Evolutionary conservation across 2,797 vertebrate genomes (phyloP).

Genomic region (Anguilla megastoma): DNA sequence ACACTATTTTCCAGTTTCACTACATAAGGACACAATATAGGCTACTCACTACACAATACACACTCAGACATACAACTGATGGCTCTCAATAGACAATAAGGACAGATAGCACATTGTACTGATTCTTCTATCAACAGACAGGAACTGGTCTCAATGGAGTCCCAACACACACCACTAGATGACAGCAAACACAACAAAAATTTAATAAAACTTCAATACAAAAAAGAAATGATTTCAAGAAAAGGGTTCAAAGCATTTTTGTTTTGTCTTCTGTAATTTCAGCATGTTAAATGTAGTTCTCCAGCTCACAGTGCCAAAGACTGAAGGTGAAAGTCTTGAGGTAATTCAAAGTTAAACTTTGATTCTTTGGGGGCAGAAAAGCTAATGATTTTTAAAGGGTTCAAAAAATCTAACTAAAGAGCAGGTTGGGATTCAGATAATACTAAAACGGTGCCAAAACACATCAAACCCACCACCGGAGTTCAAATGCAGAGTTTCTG

Average conservation of each 20-base stretch:
- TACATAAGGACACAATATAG: neutral
- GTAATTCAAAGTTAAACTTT: neutral
- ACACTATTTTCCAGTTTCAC: neutral
- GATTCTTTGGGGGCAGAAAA: neutral
- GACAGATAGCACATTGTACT: neutral
- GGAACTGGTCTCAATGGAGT: neutral
- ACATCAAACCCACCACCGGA: neutral
- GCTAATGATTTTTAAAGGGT: neutral
- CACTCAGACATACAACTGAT: neutral
- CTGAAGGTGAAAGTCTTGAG: neutral
- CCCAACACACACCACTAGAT: slow-evolving; percentile 18
- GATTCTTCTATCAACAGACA: neutral
- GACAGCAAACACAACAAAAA: slow-evolving; percentile 6
- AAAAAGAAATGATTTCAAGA: neutral
- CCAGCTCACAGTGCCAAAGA: neutral
- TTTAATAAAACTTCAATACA: neutral
- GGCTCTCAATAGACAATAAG: neutral
- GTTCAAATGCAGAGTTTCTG: neutral
- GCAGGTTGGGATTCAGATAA: neutral
- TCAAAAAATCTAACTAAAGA: neutral
- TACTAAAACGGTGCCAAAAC: neutral
- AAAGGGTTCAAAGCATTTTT: neutral
- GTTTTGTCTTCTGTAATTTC: neutral
- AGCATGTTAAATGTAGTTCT: neutral
- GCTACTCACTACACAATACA: neutral